phyloP scores from a whole-genome alignment of 2,113 vertebrate genomes.

The Nicator chloris region DNA sequence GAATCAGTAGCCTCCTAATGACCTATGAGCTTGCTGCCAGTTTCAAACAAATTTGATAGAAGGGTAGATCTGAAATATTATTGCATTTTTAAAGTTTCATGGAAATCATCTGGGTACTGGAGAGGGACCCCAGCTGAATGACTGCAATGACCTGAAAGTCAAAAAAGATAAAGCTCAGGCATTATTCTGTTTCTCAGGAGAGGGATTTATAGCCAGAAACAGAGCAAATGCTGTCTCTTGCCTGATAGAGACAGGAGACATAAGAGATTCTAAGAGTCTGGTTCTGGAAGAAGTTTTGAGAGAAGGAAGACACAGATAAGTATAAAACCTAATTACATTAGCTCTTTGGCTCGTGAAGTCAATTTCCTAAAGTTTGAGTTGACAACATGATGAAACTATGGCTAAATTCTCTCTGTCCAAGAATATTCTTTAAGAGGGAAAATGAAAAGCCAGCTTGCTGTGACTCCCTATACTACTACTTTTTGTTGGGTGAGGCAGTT shows the following conservation, averaged over 20 bases:
- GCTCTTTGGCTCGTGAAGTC: background rate
- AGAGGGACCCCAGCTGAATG: background rate
- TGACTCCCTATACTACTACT: background rate
- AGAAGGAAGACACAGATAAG: background rate
- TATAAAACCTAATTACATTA: background rate
- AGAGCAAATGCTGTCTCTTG: background rate
- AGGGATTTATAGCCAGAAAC: background rate
- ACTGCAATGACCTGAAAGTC: background rate
- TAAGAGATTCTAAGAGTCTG: background rate
- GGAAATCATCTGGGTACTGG: background rate
- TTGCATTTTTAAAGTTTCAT: constrained; percentile 22
- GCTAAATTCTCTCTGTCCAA: background rate
- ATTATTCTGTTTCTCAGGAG: background rate
- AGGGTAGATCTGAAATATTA: background rate
- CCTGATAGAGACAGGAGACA: background rate
- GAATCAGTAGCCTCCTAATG: constrained; percentile 37
- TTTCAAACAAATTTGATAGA: constrained; percentile 43
- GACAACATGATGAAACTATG: background rate
- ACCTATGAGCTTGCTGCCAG: constrained; percentile 31
- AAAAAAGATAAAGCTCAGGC: background rate
- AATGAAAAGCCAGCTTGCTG: background rate
- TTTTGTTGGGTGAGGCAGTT: background rate
- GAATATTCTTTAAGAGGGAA: background rate
- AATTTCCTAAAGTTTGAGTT: background rate
- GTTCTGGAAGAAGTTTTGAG: background rate